phyloP scores from a whole-genome alignment of 2,888 invertebrate genomes.

The Sminthurinus aureus region DNA sequence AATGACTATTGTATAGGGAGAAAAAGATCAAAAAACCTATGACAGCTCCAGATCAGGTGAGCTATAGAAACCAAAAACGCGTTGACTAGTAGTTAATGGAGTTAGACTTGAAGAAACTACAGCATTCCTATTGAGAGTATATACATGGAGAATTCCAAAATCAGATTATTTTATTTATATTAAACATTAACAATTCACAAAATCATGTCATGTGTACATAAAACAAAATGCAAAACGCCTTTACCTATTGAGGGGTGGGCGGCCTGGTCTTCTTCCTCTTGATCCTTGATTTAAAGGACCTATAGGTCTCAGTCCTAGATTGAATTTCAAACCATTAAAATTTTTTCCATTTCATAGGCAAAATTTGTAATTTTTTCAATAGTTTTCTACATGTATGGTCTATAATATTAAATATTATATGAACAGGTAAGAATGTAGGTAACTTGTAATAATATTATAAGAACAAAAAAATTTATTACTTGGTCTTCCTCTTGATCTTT shows the following conservation, averaged over 20 bases:
- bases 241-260: constrained; percentile 62
- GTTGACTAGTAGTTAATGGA: constrained; percentile 53
- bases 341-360: neutral
- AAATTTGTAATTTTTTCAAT: no score
- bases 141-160: no score
- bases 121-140: constrained; percentile 36
- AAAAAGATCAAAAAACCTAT: neutral
- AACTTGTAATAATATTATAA: neutral
- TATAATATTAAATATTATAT: neutral
- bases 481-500: neutral
- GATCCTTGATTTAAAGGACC: constrained; percentile 73
- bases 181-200: no score
- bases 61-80: constrained; percentile 58
- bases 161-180: no score
- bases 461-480: neutral
- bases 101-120: constrained; percentile 46
- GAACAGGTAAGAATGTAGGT: neutral
- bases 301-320: constrained; percentile 71
- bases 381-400: neutral
- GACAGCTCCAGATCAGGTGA: constrained; percentile 49
- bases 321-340: neutral
- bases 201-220: no score
- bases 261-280: constrained; percentile 66
- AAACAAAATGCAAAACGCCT: no score
- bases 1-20: no score